Evolutionary conservation across 2,113 vertebrate genomes (phyloP).

Genomic region (Erinaceus europaeus): DNA sequence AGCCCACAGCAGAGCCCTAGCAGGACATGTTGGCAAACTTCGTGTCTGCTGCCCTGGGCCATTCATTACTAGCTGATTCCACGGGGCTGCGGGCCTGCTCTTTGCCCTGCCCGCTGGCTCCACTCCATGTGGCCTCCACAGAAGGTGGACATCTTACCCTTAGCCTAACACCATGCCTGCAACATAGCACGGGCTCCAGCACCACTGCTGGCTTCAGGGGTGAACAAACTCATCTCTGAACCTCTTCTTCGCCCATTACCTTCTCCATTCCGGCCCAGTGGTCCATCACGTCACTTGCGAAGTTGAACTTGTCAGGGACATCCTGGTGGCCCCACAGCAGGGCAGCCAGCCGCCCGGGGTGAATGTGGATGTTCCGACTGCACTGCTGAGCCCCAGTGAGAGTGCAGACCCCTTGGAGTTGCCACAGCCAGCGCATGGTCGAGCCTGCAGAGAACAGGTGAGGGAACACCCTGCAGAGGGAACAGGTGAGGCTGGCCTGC

Average conservation of each 20-base stretch:
- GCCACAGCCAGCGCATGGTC: slow-evolving; percentile 61
- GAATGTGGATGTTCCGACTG: neutral
- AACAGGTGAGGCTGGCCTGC: no score
- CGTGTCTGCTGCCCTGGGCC: no score
- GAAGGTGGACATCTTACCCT: neutral
- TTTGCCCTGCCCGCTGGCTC: neutral
- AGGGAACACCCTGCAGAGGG: no score
- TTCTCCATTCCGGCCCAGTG: slow-evolving; percentile 86
- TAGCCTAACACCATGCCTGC: neutral
- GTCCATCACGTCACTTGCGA: slow-evolving; percentile 87
- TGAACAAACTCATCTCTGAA: neutral
- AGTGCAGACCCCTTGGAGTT: slow-evolving; percentile 43
- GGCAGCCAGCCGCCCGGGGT: slow-evolving; percentile 31
- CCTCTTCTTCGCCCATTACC: slow-evolving; percentile 66
- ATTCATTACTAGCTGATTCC: no score
- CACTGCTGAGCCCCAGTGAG: neutral
- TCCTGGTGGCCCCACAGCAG: slow-evolving; percentile 64
- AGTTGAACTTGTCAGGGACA: slow-evolving; percentile 86
- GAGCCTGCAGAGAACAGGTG: neutral
- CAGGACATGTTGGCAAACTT: neutral
- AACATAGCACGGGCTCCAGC: neutral
- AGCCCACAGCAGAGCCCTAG: neutral
- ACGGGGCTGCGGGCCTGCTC: no score
- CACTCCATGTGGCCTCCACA: neutral
- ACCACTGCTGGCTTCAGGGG: neutral